Conservation (phyloP, 2,113 vertebrate genomes). For the Pelmatolapia mariae region DNA sequence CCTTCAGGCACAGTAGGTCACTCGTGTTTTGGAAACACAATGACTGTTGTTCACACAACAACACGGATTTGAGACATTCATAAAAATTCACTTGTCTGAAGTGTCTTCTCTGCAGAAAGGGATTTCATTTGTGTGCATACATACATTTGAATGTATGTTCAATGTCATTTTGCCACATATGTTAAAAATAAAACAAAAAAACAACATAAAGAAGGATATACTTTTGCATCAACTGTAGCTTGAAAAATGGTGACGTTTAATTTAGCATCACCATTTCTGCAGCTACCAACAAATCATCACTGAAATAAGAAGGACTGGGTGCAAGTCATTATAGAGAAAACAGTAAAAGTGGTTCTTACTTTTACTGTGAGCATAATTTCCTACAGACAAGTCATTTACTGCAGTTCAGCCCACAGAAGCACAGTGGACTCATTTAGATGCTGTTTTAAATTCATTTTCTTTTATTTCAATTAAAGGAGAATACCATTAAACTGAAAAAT, state of each 20-base stretch:
- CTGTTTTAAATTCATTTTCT: conserved; percentile 26
- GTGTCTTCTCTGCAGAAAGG: neutral
- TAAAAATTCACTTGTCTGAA: neutral
- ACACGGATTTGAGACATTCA: neutral
- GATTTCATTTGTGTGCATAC: neutral
- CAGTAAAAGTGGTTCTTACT: conserved; percentile 41
- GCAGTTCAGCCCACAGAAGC: neutral
- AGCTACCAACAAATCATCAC: conserved; percentile 30
- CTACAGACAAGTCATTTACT: conserved; percentile 42
- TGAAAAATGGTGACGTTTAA: conserved; percentile 12
- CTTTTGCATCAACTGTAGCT: neutral
- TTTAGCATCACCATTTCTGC: conserved; percentile 23
- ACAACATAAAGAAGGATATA: neutral
- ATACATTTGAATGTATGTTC: neutral
- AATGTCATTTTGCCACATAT: neutral
- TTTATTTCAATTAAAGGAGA: conserved; percentile 40
- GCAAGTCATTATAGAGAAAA: conserved; percentile 29
- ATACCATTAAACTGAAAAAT: conserved; percentile 8
- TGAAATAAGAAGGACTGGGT: conserved; percentile 33
- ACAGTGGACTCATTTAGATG: conserved; percentile 13
- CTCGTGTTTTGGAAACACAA: neutral
- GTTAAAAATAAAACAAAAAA: neutral
- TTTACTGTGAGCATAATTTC: conserved; percentile 52
- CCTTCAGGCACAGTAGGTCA: neutral
- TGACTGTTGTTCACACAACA: neutral